A percentile compares a stretch with the other conserved stretches of the same genome.
Conservation (phyloP, 1,140 invertebrate species). For the Drosophila takahashii region DNA sequence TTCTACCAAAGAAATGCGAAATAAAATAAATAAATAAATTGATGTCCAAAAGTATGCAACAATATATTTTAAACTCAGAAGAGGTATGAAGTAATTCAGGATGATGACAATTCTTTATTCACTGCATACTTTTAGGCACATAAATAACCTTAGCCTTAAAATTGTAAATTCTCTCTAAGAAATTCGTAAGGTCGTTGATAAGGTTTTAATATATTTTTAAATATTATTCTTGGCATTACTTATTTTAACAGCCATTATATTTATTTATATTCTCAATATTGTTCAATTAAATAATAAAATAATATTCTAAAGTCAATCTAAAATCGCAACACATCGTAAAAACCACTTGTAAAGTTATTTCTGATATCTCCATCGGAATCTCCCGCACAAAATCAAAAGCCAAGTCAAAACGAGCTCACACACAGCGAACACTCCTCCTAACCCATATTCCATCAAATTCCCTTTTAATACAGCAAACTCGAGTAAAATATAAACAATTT, state of each 20-base stretch:
- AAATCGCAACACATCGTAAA: constrained; percentile 7
- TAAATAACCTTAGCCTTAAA: too few relatives aligned
- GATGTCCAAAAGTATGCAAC: too few relatives aligned
- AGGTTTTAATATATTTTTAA: too few relatives aligned
- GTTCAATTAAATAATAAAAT: neutral
- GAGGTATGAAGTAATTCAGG: too few relatives aligned
- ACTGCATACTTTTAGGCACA: too few relatives aligned
- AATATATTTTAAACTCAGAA: too few relatives aligned
- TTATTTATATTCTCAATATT: constrained; percentile 1
- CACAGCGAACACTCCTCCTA: constrained; percentile 22
- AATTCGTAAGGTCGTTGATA: too few relatives aligned
- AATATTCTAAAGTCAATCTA: neutral
- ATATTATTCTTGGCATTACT: too few relatives aligned
- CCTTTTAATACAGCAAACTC: constrained; percentile 46
- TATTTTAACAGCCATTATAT: neutral
- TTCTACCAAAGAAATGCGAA: neutral
- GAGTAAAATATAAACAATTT: constrained; percentile 55
- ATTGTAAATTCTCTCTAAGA: too few relatives aligned
- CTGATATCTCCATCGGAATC: constrained; percentile 6
- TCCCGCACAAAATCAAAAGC: constrained; percentile 20
- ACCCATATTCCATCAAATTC: constrained; percentile 53
- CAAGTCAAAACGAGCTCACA: constrained; percentile 23
- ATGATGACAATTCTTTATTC: too few relatives aligned
- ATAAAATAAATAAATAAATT: too few relatives aligned
- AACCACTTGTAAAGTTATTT: constrained; percentile 1